Evolutionary conservation across 2,113 vertebrate species (phyloP).

Genomic region (Dermatemys mawii): DNA sequence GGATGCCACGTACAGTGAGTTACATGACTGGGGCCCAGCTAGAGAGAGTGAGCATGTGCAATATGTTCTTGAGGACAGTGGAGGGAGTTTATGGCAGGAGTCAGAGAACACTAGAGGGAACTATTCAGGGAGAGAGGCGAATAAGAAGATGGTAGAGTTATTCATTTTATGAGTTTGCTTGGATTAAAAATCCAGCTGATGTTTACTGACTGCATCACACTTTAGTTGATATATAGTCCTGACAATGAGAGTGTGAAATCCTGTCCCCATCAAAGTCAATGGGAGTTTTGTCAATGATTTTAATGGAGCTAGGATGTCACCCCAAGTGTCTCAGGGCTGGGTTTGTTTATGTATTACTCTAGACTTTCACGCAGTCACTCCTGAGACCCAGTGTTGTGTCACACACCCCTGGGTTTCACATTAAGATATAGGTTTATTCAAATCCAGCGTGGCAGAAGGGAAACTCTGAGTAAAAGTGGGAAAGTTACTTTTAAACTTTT

Average conservation of each 20-base stretch:
- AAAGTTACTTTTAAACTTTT: background rate
- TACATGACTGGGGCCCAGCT: background rate
- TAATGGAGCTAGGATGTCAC: background rate
- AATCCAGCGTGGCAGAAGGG: background rate
- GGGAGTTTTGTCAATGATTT: background rate
- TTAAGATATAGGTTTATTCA: background rate
- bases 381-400: background rate
- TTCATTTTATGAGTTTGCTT: constrained; percentile 28
- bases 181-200: constrained; percentile 45
- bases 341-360: accelerated
- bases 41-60: background rate
- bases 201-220: background rate
- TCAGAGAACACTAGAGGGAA: background rate
- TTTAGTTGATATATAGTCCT: background rate
- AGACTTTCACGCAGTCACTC: background rate
- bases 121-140: background rate
- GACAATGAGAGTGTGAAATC: background rate
- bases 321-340: background rate
- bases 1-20: constrained; percentile 44
- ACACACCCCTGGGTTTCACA: background rate
- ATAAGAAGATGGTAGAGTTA: background rate
- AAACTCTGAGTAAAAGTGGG: background rate
- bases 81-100: constrained; percentile 10
- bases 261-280: background rate
- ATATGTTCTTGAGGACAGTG: constrained; percentile 23